phyloP scores from a whole-genome alignment of 1,140 invertebrate species.

The Scaptomyza montana region DNA sequence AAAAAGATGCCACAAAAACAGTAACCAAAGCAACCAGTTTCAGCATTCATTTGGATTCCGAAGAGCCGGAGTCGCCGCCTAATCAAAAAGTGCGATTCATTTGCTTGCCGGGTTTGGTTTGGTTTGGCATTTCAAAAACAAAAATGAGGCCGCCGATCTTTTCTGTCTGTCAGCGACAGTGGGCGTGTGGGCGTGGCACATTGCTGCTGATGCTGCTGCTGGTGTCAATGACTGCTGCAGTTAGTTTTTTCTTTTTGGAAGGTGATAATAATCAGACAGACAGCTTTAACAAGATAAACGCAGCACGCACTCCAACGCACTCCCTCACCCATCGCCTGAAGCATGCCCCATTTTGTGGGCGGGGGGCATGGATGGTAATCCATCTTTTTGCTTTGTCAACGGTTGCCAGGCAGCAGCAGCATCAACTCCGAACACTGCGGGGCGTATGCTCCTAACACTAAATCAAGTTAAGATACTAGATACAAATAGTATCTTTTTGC shows the following conservation, averaged over 20 bases:
- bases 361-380: conserved; percentile 56
- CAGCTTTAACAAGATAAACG: conserved; percentile 76
- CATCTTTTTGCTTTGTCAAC: conserved; percentile 68
- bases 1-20: conserved; percentile 22
- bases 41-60: neutral
- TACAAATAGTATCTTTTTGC: conserved; percentile 67
- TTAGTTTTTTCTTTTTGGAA: conserved; percentile 20
- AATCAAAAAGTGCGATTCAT: conserved; percentile 80
- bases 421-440: conserved; percentile 1
- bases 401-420: conserved; percentile 33
- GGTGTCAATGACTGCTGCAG: conserved; percentile 71
- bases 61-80: conserved; percentile 25
- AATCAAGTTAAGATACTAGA: conserved; percentile 71
- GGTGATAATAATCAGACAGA: conserved; percentile 79
- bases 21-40: conserved; percentile 51
- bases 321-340: neutral
- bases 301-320: conserved; percentile 5
- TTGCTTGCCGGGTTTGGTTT: neutral
- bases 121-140: neutral
- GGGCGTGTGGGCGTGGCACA: conserved; percentile 42
- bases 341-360: neutral
- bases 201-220: neutral
- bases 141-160: conserved; percentile 36
- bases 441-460: conserved; percentile 25
- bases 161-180: conserved; percentile 38